Conservation (phyloP, 2,888 invertebrate species). For the Linyphia triangularis region DNA sequence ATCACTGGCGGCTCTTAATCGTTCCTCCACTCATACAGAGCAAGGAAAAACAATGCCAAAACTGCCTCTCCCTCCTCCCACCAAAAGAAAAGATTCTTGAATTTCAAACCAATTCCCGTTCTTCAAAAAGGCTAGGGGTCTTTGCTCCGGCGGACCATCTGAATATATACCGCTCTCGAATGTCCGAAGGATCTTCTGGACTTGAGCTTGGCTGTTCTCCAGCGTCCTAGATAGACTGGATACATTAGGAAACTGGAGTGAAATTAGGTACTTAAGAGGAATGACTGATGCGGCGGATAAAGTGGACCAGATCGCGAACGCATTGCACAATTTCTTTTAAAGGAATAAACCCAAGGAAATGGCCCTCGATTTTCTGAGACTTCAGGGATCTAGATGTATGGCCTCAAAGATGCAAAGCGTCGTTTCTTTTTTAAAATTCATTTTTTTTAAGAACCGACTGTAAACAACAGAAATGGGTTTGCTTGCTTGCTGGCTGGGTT, state of each 20-base stretch:
- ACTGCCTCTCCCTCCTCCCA: background rate
- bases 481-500: background rate
- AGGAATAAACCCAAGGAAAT: no score
- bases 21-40: no score
- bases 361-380: no score
- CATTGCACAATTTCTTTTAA: conserved; percentile 24
- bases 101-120: background rate
- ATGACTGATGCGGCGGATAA: conserved; percentile 50
- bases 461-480: background rate
- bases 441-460: background rate
- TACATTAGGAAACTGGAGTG: conserved; percentile 61
- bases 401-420: no score
- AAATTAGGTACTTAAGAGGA: conserved; percentile 66
- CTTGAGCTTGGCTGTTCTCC: conserved; percentile 44
- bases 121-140: background rate
- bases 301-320: conserved; percentile 61
- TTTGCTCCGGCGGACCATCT: background rate
- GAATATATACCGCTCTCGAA: background rate
- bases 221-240: conserved; percentile 45
- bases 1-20: background rate
- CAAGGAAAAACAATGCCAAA: background rate
- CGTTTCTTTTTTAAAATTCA: background rate
- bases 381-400: no score
- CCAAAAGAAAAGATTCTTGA: background rate
- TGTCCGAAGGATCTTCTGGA: conserved; percentile 40